Percentiles rank a stretch among this genome's conserved stretches.
phyloP scores from a whole-genome alignment of 1,140 invertebrate genomes.

The Neelides sp. region DNA sequence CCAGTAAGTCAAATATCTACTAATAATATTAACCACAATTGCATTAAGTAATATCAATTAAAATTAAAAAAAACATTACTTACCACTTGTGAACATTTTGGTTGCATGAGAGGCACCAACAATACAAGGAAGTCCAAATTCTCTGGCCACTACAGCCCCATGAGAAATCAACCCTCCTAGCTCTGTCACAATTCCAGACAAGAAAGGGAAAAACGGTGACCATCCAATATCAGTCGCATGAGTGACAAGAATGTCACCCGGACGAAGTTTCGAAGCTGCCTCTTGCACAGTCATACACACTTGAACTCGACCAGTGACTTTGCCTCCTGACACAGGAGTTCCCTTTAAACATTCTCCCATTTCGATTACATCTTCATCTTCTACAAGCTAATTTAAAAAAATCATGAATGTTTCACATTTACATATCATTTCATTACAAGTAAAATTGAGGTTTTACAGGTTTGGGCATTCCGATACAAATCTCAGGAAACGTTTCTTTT shows the following conservation, averaged over 20 bases:
- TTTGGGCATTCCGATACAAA: constrained; percentile 45
- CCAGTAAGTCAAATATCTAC: constrained; percentile 1
- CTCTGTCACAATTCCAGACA: constrained; percentile 68
- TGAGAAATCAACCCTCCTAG: constrained; percentile 73
- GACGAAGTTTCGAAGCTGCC: constrained; percentile 32
- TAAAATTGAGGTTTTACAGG: constrained; percentile 32
- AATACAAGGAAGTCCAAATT: constrained; percentile 71
- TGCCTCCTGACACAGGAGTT: constrained; percentile 56
- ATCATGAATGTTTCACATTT: background rate
- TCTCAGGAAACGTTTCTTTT: constrained; percentile 49
- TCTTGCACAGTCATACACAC: constrained; percentile 43
- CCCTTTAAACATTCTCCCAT: constrained; percentile 39
- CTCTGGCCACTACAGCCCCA: constrained; percentile 74
- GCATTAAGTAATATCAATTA: no score
- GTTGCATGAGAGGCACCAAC: constrained; percentile 59
- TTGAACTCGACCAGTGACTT: constrained; percentile 51
- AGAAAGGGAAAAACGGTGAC: constrained; percentile 72
- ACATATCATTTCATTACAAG: background rate
- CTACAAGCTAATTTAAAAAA: background rate
- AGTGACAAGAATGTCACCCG: constrained; percentile 65
- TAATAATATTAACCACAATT: background rate
- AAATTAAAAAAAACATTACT: constrained; percentile 8
- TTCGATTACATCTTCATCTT: constrained; percentile 11
- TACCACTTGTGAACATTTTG: constrained; percentile 52
- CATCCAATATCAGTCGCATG: constrained; percentile 69